phyloP scores from a whole-genome alignment of 2,113 vertebrate species.

The Hippocampus comes region DNA sequence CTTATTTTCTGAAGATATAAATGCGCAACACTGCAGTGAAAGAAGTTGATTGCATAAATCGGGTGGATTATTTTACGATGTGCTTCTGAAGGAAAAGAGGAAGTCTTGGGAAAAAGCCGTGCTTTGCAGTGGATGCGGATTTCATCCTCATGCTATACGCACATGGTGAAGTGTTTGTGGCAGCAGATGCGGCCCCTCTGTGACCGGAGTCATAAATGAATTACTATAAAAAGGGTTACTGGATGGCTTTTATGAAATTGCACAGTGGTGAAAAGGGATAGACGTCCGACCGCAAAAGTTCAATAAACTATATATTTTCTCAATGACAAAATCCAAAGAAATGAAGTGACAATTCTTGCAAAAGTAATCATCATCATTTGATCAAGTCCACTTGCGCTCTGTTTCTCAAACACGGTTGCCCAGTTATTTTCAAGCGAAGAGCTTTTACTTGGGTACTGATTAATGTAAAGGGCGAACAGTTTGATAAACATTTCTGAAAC shows the following conservation, averaged over 20 bases:
- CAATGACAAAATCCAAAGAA: conserved; percentile 46
- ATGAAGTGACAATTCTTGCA: conserved; percentile 37
- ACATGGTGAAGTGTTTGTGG: conserved; percentile 71
- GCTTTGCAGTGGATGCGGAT: conserved; percentile 51
- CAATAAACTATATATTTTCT: conserved; percentile 66
- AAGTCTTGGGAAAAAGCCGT: conserved; percentile 49
- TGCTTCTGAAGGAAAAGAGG: conserved; percentile 57
- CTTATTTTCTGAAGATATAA: neutral
- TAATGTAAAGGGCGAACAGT: too few species aligned
- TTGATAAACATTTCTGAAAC: too few species aligned
- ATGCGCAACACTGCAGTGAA: conserved; percentile 53
- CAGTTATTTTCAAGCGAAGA: too few species aligned
- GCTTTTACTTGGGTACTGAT: too few species aligned
- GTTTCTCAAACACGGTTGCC: neutral
- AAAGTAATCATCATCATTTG: conserved; percentile 24
- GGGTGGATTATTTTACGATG: conserved; percentile 69
- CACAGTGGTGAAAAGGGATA: conserved; percentile 55
- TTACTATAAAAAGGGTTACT: conserved; percentile 69
- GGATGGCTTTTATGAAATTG: conserved; percentile 67
- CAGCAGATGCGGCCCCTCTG: conserved; percentile 50
- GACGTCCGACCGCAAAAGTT: conserved; percentile 64
- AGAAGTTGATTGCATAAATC: conserved; percentile 60
- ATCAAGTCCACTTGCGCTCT: neutral
- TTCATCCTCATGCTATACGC: conserved; percentile 52
- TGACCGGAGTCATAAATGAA: conserved; percentile 64